These are phyloP conservation scores for Lanistes nyassanus DNA, from an alignment of 1,140 invertebrate genomes.

Conservation along the genomic window DNA sequence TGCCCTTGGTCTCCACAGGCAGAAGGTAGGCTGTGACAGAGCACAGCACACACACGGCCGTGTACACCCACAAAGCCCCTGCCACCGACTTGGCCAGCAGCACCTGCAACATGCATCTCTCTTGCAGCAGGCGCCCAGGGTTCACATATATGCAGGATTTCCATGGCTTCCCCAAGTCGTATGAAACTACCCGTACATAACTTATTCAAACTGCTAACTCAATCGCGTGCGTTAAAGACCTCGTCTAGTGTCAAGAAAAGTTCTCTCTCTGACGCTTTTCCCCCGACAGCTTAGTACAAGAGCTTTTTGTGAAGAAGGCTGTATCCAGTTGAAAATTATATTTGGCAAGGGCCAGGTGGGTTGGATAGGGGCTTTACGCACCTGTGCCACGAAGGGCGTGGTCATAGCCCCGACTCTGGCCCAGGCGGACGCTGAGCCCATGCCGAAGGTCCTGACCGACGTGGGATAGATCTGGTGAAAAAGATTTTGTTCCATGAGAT, in stretches of 20 bases:
- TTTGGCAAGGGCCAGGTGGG: too few relatives aligned
- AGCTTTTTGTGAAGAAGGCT: too few relatives aligned
- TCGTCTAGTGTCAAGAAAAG: too few relatives aligned
- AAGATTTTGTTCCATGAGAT: too few relatives aligned
- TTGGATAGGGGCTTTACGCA: constrained; percentile 57
- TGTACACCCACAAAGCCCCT: constrained; percentile 49
- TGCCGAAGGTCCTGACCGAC: constrained; percentile 84
- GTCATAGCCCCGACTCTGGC: constrained; percentile 93
- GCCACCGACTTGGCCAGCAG: constrained; percentile 41
- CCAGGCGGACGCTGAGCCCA: constrained; percentile 88
- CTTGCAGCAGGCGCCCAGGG: too few relatives aligned
- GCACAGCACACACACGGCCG: constrained; percentile 35
- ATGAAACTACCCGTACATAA: too few relatives aligned
- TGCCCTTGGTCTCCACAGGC: constrained; percentile 52
- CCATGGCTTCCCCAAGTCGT: too few relatives aligned
- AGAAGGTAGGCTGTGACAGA: constrained; percentile 35
- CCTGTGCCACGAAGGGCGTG: constrained; percentile 94
- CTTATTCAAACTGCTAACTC: too few relatives aligned
- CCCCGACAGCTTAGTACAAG: too few relatives aligned
- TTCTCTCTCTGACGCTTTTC: too few relatives aligned
- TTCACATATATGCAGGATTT: neutral
- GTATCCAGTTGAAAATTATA: too few relatives aligned
- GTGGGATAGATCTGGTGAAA: constrained; percentile 68
- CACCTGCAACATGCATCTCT: constrained; percentile 35
- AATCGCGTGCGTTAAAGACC: too few relatives aligned